Evolutionary conservation across 2,888 invertebrate species (phyloP).

Genomic region (Plebejus melissa): DNA sequence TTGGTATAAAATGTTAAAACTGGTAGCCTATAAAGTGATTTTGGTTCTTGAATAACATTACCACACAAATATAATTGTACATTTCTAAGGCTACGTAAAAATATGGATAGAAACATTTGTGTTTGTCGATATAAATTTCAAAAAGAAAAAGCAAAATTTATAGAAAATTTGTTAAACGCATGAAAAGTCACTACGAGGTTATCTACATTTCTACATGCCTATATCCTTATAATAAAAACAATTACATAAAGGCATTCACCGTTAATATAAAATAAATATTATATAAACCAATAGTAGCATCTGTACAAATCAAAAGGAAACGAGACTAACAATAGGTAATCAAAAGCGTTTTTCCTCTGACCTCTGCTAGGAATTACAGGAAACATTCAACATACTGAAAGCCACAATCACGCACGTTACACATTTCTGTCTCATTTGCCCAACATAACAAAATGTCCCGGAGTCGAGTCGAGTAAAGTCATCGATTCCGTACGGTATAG

Average conservation of each 20-base stretch:
- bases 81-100: constrained; percentile 47
- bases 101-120: constrained; percentile 40
- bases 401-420: constrained; percentile 42
- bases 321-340: constrained; percentile 17
- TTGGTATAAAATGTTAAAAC: constrained; percentile 77
- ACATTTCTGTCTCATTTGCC: constrained; percentile 32
- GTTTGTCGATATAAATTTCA: constrained; percentile 33
- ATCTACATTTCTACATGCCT: constrained; percentile 75
- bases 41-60: constrained; percentile 71
- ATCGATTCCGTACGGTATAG: constrained; percentile 28
- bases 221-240: constrained; percentile 48
- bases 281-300: constrained; percentile 39
- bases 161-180: constrained; percentile 22
- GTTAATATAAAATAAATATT: constrained; percentile 61
- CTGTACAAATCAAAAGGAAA: constrained; percentile 22
- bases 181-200: constrained; percentile 54
- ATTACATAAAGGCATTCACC: constrained; percentile 49
- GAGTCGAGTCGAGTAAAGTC: neutral
- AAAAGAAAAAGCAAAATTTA: constrained; percentile 27
- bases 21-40: constrained; percentile 67
- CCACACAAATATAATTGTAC: constrained; percentile 57
- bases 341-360: constrained; percentile 21
- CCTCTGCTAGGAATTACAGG: constrained; percentile 28
- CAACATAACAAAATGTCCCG: constrained; percentile 12
- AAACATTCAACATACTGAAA: constrained; percentile 36